A percentile compares a stretch with the other conserved stretches of the same genome.
These are phyloP conservation scores for Charadrius vociferus DNA, from an alignment of 2,113 vertebrate species.

Conservation along the genomic window DNA sequence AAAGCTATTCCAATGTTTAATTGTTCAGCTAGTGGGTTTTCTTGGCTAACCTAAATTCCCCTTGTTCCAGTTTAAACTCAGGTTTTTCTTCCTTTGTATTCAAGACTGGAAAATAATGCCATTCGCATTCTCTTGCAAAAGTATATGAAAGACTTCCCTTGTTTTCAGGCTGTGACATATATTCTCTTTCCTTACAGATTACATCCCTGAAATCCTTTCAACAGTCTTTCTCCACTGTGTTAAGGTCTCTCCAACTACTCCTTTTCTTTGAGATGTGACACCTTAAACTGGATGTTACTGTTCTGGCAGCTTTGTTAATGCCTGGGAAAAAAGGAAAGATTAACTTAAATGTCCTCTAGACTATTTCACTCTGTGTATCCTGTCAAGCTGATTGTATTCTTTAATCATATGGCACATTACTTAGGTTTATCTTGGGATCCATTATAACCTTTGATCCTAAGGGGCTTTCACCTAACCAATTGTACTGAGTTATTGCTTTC, in stretches of 20 bases:
- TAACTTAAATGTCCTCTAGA: background rate
- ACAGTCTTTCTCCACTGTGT: background rate
- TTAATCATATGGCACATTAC: background rate
- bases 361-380: background rate
- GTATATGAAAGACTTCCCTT: background rate
- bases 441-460: background rate
- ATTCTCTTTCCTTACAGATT: background rate
- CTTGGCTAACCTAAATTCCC: background rate
- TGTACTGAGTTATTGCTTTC: background rate
- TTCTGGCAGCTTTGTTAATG: background rate
- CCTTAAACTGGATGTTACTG: background rate
- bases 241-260: background rate
- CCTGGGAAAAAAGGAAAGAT: background rate
- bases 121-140: background rate
- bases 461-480: background rate
- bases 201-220: background rate
- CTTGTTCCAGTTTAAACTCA: background rate
- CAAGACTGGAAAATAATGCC: background rate
- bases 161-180: background rate
- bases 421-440: background rate
- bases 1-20: background rate
- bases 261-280: background rate
- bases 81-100: background rate
- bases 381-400: background rate
- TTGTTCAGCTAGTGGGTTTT: background rate